Evolutionary conservation across 2,113 vertebrate genomes (phyloP), one percentile per base, ranked within the genome.

Genomic region (Galbula dea): DNA sequence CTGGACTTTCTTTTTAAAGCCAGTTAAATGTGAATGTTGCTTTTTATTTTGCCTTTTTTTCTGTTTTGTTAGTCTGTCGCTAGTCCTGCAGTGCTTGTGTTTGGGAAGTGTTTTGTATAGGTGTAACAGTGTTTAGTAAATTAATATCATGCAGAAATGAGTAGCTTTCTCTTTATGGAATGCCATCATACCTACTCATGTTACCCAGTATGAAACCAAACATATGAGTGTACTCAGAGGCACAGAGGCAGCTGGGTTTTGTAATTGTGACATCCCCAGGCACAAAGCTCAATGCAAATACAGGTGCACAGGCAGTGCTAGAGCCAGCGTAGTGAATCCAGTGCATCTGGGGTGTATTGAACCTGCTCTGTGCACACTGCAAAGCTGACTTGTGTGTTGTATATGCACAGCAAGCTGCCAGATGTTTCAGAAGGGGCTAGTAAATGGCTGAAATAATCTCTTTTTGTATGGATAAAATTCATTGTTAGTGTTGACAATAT

Each of bases 171-270:
- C 26, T 24, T 39, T 55, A 30, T 26, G 19, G 49, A 81, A 59
- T 59, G 26, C 27, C 45, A 13, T 68, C 9, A 7, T 57, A 39
- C 3, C 1, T 54, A 24, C 26, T 84, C 3, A 8, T 4, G 9
- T 81, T 85, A 20, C 17, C 18, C 2, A 1, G 59, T 74, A 62
- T 55, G 48, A 76, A 84, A 34, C 29, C 24, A 32, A 49, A 58
- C 4, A 1, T n/a, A 3, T 0, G 3, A 62, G 20, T 10, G 7
- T 26, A 66, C 22, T 46, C 30, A 46, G 45, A 27, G 8, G 9
- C 30, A 57, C 41, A 59, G 65, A 82, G 48, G 20, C 69, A 74
- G 23, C 26, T 93, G 65, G 46, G 30, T 67, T 78, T 81, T n/a
- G 29, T 73, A 55, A 52, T 43, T 36, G 27, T 20, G 54, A 78